Evolutionary conservation across 2,113 vertebrate species (phyloP).

Genomic region (Tretioscincus oriximinensis): DNA sequence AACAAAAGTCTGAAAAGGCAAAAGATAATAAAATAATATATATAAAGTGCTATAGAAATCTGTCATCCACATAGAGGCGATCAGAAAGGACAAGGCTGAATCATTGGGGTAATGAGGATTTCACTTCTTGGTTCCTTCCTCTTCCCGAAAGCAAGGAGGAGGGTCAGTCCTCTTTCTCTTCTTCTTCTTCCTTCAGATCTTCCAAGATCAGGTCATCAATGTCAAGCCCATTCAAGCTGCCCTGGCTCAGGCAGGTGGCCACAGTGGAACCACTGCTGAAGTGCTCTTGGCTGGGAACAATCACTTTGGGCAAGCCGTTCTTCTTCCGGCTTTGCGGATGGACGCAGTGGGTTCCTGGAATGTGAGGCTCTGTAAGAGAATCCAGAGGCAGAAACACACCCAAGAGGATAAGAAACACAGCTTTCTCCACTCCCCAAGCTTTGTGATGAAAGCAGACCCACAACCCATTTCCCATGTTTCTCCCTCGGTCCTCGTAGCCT

Average conservation of each 20-base stretch:
- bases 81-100: not conserved
- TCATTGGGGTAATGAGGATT: not conserved
- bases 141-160: not conserved
- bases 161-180: slow-evolving; percentile 28
- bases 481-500: not conserved
- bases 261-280: slow-evolving; percentile 77
- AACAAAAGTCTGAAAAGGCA: not conserved
- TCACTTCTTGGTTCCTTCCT: not conserved
- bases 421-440: too few species aligned
- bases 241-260: slow-evolving; percentile 79
- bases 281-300: slow-evolving; percentile 69
- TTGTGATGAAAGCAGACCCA: not conserved
- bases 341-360: slow-evolving; percentile 73
- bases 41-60: not conserved
- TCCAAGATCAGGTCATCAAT: slow-evolving; percentile 72
- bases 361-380: slow-evolving; percentile 66
- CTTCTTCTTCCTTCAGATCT: slow-evolving; percentile 65
- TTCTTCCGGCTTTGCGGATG: slow-evolving; percentile 72
- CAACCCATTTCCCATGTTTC: not conserved
- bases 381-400: not conserved
- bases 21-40: not conserved
- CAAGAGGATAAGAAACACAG: not conserved
- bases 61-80: not conserved
- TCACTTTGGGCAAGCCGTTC: slow-evolving; percentile 70
- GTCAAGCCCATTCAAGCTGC: slow-evolving; percentile 60